Percentiles rank a stretch among this genome's conserved stretches.
Conservation (phyloP, 2,113 vertebrate genomes). For the Ceratotherium simum region DNA sequence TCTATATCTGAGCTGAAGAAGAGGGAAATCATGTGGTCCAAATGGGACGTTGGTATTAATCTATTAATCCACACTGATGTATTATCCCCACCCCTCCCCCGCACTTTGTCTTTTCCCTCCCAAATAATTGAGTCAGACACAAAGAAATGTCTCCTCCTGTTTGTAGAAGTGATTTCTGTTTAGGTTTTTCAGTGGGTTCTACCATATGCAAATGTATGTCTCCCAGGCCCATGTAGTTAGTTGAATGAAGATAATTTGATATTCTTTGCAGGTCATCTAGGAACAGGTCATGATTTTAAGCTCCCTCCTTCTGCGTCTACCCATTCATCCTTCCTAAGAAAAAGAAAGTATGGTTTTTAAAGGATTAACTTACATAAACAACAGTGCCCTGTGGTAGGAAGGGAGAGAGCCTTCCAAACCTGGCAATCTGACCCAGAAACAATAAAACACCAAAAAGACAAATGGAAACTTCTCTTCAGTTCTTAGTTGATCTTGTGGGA, state of each 20-base stretch:
- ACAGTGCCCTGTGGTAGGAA: not conserved
- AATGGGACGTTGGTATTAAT: constrained; percentile 20
- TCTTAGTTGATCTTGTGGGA: not conserved
- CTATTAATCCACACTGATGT: constrained; percentile 52
- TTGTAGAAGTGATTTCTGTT: constrained; percentile 69
- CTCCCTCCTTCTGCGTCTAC: accelerated
- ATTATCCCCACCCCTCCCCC: not conserved
- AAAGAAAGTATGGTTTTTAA: not conserved
- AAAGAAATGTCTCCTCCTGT: constrained; percentile 45
- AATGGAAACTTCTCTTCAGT: not conserved
- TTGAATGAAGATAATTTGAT: constrained; percentile 18
- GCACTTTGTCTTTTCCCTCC: not conserved
- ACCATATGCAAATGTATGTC: not conserved
- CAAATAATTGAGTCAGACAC: constrained; percentile 5
- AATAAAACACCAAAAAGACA: not conserved
- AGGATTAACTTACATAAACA: not conserved
- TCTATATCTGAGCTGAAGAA: not conserved
- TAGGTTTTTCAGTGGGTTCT: constrained; percentile 53
- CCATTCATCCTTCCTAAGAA: not conserved
- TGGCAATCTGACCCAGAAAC: not conserved
- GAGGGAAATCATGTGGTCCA: not conserved
- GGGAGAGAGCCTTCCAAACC: not conserved
- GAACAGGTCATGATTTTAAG: not conserved
- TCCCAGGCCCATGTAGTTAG: not conserved
- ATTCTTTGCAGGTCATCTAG: not conserved